Conservation (phyloP, 2,113 vertebrate species). For the Festucalex cinctus region DNA sequence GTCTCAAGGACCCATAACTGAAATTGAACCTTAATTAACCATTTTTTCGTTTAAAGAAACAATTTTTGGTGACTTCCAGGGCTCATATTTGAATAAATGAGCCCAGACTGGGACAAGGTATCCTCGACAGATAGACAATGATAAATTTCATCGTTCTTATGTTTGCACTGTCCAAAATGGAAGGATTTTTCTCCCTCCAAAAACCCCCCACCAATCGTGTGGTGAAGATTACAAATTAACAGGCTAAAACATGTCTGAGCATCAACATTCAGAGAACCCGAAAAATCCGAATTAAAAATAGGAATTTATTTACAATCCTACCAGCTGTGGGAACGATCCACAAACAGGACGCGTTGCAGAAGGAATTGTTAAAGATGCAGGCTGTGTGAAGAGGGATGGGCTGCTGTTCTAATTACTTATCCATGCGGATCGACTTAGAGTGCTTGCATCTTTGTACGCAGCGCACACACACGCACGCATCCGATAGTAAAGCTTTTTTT, state of each 20-base stretch:
- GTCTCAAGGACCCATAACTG: neutral
- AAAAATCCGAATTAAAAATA: no score
- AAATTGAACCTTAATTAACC: no score
- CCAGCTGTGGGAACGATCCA: slow-evolving; percentile 22
- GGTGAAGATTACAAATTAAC: neutral
- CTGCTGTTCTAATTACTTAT: slow-evolving; percentile 69
- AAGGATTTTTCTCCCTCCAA: neutral
- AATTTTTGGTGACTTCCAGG: no score
- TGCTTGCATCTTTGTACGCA: slow-evolving; percentile 44
- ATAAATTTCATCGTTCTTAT: neutral
- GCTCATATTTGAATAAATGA: no score
- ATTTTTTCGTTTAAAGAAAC: no score
- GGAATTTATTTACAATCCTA: slow-evolving; percentile 38
- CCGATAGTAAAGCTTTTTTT: slow-evolving; percentile 17
- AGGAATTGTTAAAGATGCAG: slow-evolving; percentile 51
- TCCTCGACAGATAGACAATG: no score
- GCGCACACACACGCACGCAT: slow-evolving; percentile 20
- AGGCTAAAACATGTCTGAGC: neutral
- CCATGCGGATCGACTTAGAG: slow-evolving; percentile 59
- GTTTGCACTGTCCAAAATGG: neutral
- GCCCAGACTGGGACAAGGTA: no score
- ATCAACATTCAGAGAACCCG: neutral
- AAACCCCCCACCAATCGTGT: neutral
- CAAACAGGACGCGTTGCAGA: slow-evolving; percentile 15
- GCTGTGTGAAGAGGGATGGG: slow-evolving; percentile 41